Conservation (phyloP, 23 tunicate species). For the Oikopleura albicans region DNA sequence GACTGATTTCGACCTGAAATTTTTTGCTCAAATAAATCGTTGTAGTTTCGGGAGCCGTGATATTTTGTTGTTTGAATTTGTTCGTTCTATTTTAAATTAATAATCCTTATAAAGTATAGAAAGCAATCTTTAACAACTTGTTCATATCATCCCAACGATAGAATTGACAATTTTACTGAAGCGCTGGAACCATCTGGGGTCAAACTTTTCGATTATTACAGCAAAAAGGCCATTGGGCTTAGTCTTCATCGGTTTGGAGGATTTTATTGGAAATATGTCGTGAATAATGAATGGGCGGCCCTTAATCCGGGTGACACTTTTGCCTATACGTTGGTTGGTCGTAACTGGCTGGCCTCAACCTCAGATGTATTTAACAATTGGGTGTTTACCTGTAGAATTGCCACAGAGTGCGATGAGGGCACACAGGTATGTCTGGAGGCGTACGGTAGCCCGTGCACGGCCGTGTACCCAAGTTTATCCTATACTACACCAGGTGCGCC, state of each 20-base stretch:
- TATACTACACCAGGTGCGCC: not conserved
- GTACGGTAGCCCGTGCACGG: not conserved
- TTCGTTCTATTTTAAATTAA: too few relatives aligned
- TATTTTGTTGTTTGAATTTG: too few relatives aligned
- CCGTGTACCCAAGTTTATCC: not conserved
- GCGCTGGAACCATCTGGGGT: not conserved
- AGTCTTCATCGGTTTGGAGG: conserved; percentile 2
- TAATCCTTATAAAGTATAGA: too few relatives aligned
- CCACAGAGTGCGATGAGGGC: not conserved
- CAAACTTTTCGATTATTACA: not conserved
- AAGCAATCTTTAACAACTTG: too few relatives aligned
- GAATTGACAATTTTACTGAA: not conserved
- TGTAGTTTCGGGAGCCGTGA: too few relatives aligned
- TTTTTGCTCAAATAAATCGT: too few relatives aligned
- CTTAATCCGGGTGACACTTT: not conserved
- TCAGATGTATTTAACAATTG: conserved; percentile 7
- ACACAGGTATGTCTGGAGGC: not conserved
- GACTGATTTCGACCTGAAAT: too few relatives aligned
- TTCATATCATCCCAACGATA: not conserved
- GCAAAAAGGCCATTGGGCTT: not conserved
- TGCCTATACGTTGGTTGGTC: not conserved
- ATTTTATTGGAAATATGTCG: conserved; percentile 6
- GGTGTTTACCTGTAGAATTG: not conserved
- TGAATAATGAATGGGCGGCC: not conserved
- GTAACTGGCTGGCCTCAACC: conserved; percentile 9